These are phyloP conservation scores for Siniperca undulata DNA, from an alignment of 2,797 vertebrate genomes.

Conservation along the genomic window DNA sequence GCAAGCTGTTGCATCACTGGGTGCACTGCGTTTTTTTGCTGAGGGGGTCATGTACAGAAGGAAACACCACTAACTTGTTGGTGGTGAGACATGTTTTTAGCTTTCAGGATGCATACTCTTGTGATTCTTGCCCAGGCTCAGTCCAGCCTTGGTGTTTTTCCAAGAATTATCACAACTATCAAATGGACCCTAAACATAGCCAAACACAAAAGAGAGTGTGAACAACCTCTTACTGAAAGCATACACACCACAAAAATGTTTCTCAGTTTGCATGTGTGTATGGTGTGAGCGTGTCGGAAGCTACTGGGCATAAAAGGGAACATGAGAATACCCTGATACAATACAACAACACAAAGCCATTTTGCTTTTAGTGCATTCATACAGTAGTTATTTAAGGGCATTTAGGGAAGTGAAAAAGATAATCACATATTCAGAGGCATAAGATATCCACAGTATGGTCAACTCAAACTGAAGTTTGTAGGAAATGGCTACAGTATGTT, in stretches of 20 bases:
- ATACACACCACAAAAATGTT: background rate
- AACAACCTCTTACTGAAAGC: background rate
- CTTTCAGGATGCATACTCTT: background rate
- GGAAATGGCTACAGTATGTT: background rate
- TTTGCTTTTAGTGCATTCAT: slow-evolving; percentile 4
- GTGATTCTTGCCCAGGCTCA: background rate
- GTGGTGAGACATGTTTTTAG: background rate
- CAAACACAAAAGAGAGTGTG: background rate
- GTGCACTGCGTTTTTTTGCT: background rate
- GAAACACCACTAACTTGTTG: background rate
- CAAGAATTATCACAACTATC: background rate
- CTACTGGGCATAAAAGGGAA: slow-evolving; percentile 19
- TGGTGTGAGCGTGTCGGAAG: background rate
- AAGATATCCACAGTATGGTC: slow-evolving; percentile 11
- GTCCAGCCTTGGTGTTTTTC: background rate
- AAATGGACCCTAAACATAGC: background rate
- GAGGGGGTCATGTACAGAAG: background rate
- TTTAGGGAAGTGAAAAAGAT: slow-evolving; percentile 13
- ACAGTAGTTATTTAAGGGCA: slow-evolving; percentile 1
- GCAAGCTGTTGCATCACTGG: slow-evolving; percentile 38
- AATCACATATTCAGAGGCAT: slow-evolving; percentile 11
- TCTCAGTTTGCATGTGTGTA: background rate
- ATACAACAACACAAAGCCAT: slow-evolving; percentile 3
- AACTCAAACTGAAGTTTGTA: slow-evolving; percentile 11
- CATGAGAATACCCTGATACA: background rate